Base-by-base conservation (phyloP, 2,888 invertebrate species). In the Stenotaenia linearis region DNA sequence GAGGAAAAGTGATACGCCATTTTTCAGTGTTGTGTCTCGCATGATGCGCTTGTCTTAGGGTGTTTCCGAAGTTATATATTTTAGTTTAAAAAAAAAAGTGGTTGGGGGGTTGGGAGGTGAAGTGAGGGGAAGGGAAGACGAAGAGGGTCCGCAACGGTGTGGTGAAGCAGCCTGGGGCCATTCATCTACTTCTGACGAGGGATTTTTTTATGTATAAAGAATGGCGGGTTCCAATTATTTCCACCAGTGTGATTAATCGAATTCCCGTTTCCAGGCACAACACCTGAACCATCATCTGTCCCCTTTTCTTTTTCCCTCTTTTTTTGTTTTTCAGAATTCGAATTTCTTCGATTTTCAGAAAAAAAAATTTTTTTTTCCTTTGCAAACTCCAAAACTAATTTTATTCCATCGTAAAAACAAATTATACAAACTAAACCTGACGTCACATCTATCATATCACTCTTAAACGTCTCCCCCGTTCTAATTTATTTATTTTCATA, bases 201-300 rank as follows among this genome's bases (percentile, higher is more conserved):
- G 75, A 37, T 75, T 61, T 61, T 61, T 56, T 56, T 56, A 10
- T 56, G 2, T 56, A 10, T 56, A 61, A 61, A 61, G 61, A 7
- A 61, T 61, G 61, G 61, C 61, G 61, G 75, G 75, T 37, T 32
- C 75, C 75, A 75, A 75, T 75, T 75, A 75, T 75, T 75, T 75
- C 75, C 75, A 75, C 75, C 75, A 75, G 37, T 75, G 75, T 75
- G 75, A 75, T 75, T 75, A 75, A 75, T 75, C 75, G 75, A 75
- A 75, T 75, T 75, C 61, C 61, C 61, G 61, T 61, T 61, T 61
- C 61, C 61, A 61, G 61, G 25, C 61, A 61, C 61, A 61, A 61
- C 61, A 61, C 61, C 61, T 61, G 61, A 61, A 61, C 61, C 61
- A 28, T 61, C 61, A 61, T 61, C 25, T 61, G 61, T 23, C 61